phyloP scores from a whole-genome alignment of 2,113 vertebrate species.

The Corydoras maculifer region DNA sequence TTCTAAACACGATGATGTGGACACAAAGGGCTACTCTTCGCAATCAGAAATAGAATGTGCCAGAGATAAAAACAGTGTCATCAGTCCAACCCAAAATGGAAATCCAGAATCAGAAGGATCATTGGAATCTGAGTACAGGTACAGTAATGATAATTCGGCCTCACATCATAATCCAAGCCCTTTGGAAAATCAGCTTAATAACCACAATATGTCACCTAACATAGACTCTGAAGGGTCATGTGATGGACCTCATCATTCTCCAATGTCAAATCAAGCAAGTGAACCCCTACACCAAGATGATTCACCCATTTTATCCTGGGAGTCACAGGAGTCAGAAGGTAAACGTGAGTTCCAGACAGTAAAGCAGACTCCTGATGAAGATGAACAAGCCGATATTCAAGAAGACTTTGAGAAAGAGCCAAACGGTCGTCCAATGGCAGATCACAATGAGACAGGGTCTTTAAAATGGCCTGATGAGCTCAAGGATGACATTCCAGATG shows the following conservation, averaged over 20 bases:
- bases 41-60: background rate
- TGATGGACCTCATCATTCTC: constrained; percentile 2
- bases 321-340: constrained; percentile 2
- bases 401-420: constrained; percentile 1
- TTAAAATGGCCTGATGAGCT: too few relatives aligned
- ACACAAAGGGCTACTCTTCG: background rate
- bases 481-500: too few relatives aligned
- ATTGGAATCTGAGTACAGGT: background rate
- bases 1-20: background rate
- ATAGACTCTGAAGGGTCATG: constrained; percentile 3
- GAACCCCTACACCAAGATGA: background rate
- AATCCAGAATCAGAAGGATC: background rate
- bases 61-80: too few relatives aligned
- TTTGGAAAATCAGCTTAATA: background rate
- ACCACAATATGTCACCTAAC: constrained; percentile 7
- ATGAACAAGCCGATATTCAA: constrained; percentile 1
- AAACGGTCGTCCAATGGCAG: background rate
- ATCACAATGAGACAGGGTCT: background rate
- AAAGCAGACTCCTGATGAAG: background rate
- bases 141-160: background rate
- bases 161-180: background rate
- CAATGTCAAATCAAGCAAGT: constrained; percentile 2
- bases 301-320: background rate
- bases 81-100: too few relatives aligned
- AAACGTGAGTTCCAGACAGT: background rate